Evolutionary conservation across 2,113 vertebrate species (phyloP), one percentile per base, ranked within the genome.

Genomic region (Apistogramma diplotaenia): DNA sequence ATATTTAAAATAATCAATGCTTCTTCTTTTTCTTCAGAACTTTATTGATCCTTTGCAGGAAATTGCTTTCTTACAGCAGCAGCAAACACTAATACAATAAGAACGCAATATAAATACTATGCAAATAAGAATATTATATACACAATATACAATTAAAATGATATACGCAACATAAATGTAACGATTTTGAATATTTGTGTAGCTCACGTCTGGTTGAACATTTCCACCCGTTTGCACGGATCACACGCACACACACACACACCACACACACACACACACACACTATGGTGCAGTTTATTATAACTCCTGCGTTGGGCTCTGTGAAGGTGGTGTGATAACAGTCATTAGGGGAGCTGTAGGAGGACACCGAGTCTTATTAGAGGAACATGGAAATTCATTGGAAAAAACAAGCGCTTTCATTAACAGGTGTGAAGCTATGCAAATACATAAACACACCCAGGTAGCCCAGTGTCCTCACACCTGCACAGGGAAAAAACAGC

Each of bases 251-350:
- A 60, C 46, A 37, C 72, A 61, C 37, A 37, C 72, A 58, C 79
- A 35, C 43, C 65, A 27, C 53, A 54, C 75, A 54, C 58, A 60
- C 46, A 16, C n/a, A 54, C 29, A 55, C 31, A 65, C 49, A 25
- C 58, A 65, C 79, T 88, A 78, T 71, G 79, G 60, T 73, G 77
- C 3, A 60, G 84, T 86, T 93, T 93, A 94, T 95, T 94, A 94
- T 89, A 91, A 91, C 90, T 93, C 79, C 85, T 83, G 81, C 58
- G 62, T 81, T 78, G 84, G 84, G 79, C 86, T 84, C 76, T 84
- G 85, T 31, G 74, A 93, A 81, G 80, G 84, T 91, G 85, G 93
- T 93, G 94, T 95, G 94, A 95, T 95, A 94, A 95, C 93, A 95
- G 93, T 94, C 90, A 94, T 95, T 94, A 95, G 78, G 86, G 81